Evolutionary conservation across 2,797 vertebrate genomes (phyloP).

Genomic region (Myripristis jacobus): DNA sequence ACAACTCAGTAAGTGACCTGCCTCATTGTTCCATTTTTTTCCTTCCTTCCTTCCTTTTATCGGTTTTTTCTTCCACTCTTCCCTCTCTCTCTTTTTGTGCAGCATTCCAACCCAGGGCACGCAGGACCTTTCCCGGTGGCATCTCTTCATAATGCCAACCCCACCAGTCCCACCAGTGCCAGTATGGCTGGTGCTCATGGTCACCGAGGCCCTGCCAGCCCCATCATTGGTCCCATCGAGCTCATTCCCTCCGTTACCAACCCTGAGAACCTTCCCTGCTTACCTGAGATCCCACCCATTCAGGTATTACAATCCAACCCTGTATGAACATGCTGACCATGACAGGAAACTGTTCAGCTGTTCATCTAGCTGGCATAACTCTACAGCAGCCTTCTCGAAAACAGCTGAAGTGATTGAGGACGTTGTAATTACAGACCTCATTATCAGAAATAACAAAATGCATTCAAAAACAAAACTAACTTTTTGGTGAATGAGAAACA

Average conservation of each 20-base stretch:
- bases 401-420: too few species aligned
- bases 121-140: constrained; percentile 97
- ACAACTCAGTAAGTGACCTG: constrained; percentile 22
- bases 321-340: neutral
- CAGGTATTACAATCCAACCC: constrained; percentile 86
- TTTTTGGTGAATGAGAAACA: too few species aligned
- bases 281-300: constrained; percentile 98
- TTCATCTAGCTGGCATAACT: too few species aligned
- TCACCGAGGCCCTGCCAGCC: constrained; percentile 94
- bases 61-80: neutral
- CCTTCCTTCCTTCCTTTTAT: neutral
- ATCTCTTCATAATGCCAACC: constrained; percentile 96
- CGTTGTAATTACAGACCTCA: too few species aligned
- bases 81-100: constrained; percentile 43
- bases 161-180: constrained; percentile 96
- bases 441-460: too few species aligned
- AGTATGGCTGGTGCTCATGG: constrained; percentile 92
- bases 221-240: constrained; percentile 93
- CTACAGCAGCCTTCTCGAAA: too few species aligned
- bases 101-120: constrained; percentile 99
- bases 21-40: constrained; percentile 34
- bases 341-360: too few species aligned
- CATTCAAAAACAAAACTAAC: too few species aligned
- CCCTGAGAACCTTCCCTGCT: constrained; percentile 97
- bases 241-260: constrained; percentile 99